Conservation (phyloP, 2,888 invertebrate genomes). For the Stictocephala bisonia region DNA sequence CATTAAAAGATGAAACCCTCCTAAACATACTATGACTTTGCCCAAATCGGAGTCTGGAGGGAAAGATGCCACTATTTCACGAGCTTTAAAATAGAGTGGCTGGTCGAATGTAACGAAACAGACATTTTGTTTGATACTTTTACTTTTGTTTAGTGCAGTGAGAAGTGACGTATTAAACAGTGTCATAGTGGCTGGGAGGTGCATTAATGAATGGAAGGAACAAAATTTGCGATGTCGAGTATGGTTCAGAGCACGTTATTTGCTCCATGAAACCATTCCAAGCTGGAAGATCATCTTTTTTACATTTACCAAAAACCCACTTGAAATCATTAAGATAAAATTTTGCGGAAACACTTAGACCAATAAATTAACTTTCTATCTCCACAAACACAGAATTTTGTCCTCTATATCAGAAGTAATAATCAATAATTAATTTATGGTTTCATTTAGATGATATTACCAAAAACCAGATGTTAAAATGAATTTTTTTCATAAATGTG, state of each 20-base stretch:
- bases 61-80: conserved; percentile 58
- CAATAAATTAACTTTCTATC: no score
- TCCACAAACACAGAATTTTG: no score
- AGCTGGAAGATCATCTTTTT: no score
- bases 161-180: conserved; percentile 60
- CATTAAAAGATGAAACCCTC: conserved; percentile 62
- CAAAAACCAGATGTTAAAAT: no score
- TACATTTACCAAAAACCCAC: no score
- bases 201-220: conserved; percentile 62
- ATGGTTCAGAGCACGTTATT: conserved; percentile 53
- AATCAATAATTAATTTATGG: no score
- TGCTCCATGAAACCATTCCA: conserved; percentile 61
- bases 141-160: conserved; percentile 53
- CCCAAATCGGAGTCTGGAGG: conserved; percentile 49
- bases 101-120: conserved; percentile 62
- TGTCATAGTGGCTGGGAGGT: conserved; percentile 60
- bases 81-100: conserved; percentile 61
- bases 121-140: conserved; percentile 51
- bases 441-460: no score
- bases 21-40: conserved; percentile 57
- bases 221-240: conserved; percentile 57
- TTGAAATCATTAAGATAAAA: no score
- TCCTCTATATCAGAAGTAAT: no score
- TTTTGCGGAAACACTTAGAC: no score
- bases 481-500: no score